Conservation (phyloP, 1,140 invertebrate genomes). For the Caenorhabditis brenneri region DNA sequence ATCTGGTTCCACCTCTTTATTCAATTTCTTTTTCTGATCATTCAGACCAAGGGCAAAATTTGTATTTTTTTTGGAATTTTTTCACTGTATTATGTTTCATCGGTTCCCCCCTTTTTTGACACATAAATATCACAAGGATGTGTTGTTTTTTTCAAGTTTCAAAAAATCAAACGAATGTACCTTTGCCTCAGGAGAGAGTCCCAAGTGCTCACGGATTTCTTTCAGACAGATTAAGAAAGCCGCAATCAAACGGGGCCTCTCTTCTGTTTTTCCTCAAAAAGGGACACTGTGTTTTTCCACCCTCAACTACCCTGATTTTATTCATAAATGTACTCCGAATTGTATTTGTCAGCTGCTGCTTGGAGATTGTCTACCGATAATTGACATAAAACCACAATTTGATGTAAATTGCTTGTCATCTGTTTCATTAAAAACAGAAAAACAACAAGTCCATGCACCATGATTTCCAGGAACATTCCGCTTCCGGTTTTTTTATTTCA, state of each 20-base stretch:
- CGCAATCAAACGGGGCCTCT: not conserved
- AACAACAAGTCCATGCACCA: not conserved
- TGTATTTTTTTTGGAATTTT: not conserved
- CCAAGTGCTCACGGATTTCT: slow-evolving; percentile 14
- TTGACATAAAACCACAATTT: not conserved
- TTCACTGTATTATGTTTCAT: not conserved
- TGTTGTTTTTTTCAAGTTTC: slow-evolving; percentile 34
- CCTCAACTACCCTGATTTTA: not conserved
- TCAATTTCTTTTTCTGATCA: not conserved
- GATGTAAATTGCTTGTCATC: too few relatives aligned
- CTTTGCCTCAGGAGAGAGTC: not conserved
- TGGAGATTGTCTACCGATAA: not conserved
- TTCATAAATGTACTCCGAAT: not conserved
- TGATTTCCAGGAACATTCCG: not conserved
- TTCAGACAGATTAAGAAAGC: slow-evolving; percentile 25
- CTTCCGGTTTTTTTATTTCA: slow-evolving; percentile 7
- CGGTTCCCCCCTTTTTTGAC: not conserved
- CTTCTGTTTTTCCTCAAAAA: not conserved
- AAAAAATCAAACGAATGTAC: slow-evolving; percentile 29
- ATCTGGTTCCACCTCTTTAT: not conserved
- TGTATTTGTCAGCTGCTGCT: not conserved
- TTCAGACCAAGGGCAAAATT: not conserved
- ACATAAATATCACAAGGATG: not conserved
- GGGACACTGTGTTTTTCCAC: not conserved
- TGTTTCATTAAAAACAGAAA: not conserved